Base-by-base conservation (phyloP, 1,140 invertebrate genomes). In the Euura lappo region DNA sequence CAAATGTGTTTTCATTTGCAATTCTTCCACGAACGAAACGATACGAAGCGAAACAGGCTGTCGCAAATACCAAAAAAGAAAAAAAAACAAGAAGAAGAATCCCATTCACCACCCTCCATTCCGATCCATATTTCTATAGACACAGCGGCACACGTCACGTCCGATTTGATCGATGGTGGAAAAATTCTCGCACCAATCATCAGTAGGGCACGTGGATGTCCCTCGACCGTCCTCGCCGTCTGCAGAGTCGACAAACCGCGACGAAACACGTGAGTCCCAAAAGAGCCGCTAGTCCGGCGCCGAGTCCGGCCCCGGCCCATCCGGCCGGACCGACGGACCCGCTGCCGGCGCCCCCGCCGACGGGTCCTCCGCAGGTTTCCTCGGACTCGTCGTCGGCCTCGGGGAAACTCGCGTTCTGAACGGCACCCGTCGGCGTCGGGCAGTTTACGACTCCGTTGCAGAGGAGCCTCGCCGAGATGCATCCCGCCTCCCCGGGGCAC, bases 371-470 rank as follows among this genome's bases (percentile, higher is more conserved):
- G 51, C 86, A 88, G 2, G 83, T 85, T 70, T 87, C 86, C 3
- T 80, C 64, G 0, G 85, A 82, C 65, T 88, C 86, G 72, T 88
- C 86, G 51, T 88, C 82, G n/a, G 83, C 81, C 44, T 85, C 84
- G 0, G 76, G 70, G 0, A 76, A 42, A 66, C 74, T 83, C 3
- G 77, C 70, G 44, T 85, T 86, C 65, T 78, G 78, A 2, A 43
- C 72, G 5, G 72, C 64, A 10, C 80, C 75, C 3, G 85, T 88
- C 7, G 84, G 88, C 75, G 94, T 94, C 0, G 95, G 96, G 85
- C 96, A 97, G 85, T 97, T 96, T 1, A 94, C 90, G 1, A 96
- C 90, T 8, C 95, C 96, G 81, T 97, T 96, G 81, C 96, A 97
- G 0, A 97, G 90, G 10, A 97, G 88, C 76, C 93, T 89, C 6